Evolutionary conservation across 1,140 invertebrate species (phyloP), one percentile per base, ranked within the genome.

Genomic region (Leguminivora glycinivorella): DNA sequence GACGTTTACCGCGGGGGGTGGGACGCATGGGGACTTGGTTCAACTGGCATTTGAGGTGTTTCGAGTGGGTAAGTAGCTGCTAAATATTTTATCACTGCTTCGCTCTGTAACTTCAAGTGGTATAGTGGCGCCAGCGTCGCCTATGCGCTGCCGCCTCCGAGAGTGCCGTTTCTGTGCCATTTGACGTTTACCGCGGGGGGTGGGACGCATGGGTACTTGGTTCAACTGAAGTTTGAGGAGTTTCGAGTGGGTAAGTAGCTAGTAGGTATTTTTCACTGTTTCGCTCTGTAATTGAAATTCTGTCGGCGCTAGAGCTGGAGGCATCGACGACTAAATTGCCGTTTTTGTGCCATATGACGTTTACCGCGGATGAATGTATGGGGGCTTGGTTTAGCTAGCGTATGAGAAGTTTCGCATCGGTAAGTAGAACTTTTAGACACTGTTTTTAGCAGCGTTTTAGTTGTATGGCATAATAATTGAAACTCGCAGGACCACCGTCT

Each of bases 131-230:
- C 24, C 5, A 25, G 56, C 2, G 25, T 29, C 10, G 93, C 94
- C 70, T 94, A 94, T 95, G 14, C 95, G 25, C 58, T 93, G 94
- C 70, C 94, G 70, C 94, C 95, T 12, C 94, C 95, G 78, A 93
- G 95, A 70, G 93, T 97, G 78, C 96, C 96, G 2, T 97, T 97
- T 88, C 93, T 97, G 56, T 97, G 97, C 85, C 96, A 97, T 87
- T 93, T 98, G 75, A 97, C 96, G 60, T 97, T 97, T 88, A 97
- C 96, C 63, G 96, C 96, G 74, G 96, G 96, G 73, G 96, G 96
- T 34, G 95, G 95, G 74, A 94, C 94, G 70, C 95, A 96, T 84
- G 97, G 96, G 40, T 96, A 97, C 84, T 93, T 97, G 69, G 96
- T 98, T 5, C 94, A 96, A 94, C 90, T 97, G 29, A 94, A 96